Conservation (phyloP, 2,113 vertebrate genomes). For the Typhlomys cinereus region DNA sequence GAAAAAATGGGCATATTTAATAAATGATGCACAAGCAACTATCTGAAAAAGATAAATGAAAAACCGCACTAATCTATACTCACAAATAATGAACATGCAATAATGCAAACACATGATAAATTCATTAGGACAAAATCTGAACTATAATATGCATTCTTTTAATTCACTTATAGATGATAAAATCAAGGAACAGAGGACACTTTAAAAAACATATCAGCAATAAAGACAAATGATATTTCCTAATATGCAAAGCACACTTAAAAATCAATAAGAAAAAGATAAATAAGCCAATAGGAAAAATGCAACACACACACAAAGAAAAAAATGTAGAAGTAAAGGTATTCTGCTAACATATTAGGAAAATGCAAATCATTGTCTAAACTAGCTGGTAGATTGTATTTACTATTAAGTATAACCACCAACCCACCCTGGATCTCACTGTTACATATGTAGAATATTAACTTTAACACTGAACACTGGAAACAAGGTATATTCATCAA, state of each 20-base stretch:
- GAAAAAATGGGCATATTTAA: background rate
- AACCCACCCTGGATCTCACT: background rate
- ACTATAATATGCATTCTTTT: background rate
- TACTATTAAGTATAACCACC: background rate
- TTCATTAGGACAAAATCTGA: background rate
- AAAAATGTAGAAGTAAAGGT: background rate
- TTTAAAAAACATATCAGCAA: background rate
- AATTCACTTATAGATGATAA: constrained; percentile 10
- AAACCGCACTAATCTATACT: background rate
- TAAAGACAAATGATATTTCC: background rate
- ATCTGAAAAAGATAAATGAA: constrained; percentile 32
- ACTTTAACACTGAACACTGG: background rate
- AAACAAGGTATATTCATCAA: background rate
- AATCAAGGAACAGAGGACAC: constrained; percentile 5
- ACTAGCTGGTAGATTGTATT: background rate
- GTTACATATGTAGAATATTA: background rate
- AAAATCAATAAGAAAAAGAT: background rate
- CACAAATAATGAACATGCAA: background rate
- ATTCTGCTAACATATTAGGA: background rate
- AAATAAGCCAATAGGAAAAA: background rate
- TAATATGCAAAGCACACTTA: background rate
- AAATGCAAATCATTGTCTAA: constrained; percentile 32
- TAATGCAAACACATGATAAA: background rate
- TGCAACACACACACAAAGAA: too few relatives aligned
- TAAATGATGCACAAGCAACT: background rate